Conservation (phyloP, 2,113 vertebrate genomes). For the Microtus richardsoni region DNA sequence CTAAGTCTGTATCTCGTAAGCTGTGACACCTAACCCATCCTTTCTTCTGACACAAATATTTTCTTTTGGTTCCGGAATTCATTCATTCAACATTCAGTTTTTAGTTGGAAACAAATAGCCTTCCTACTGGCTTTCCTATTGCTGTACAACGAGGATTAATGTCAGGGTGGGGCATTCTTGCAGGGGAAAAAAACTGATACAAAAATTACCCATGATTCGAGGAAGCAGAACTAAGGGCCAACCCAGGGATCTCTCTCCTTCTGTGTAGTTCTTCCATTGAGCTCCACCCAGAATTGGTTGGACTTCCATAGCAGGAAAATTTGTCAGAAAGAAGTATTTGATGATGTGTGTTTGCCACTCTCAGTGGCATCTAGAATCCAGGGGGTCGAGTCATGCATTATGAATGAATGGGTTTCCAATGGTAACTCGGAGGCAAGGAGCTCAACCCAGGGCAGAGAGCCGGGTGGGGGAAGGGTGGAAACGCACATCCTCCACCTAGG, state of each 20-base stretch:
- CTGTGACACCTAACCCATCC: constrained; percentile 4
- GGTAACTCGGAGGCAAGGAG: constrained; percentile 83
- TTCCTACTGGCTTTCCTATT: background rate
- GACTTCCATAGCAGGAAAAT: constrained; percentile 63
- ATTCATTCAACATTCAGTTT: constrained; percentile 37
- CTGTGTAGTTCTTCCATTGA: constrained; percentile 34
- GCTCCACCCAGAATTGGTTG: constrained; percentile 81
- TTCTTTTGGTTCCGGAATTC: constrained; percentile 35
- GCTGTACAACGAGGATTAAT: constrained; percentile 17
- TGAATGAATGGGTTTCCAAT: constrained; percentile 88
- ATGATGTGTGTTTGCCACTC: constrained; percentile 75
- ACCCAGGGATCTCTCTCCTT: background rate
- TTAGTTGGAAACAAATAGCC: constrained; percentile 57
- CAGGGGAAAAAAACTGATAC: background rate
- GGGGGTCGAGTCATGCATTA: constrained; percentile 84
- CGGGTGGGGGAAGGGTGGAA: constrained; percentile 76
- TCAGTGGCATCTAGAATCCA: constrained; percentile 81
- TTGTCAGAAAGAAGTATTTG: constrained; percentile 75
- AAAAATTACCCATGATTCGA: constrained; percentile 43
- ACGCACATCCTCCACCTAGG: constrained; percentile 56
- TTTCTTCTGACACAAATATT: constrained; percentile 46
- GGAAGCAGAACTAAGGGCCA: constrained; percentile 51
- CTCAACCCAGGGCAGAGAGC: constrained; percentile 71
- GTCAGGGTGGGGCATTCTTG: constrained; percentile 73
- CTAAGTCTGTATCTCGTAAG: constrained; percentile 29